Base-by-base conservation (phyloP, 2,888 invertebrate species). In the Rhamnusium bicolor region DNA sequence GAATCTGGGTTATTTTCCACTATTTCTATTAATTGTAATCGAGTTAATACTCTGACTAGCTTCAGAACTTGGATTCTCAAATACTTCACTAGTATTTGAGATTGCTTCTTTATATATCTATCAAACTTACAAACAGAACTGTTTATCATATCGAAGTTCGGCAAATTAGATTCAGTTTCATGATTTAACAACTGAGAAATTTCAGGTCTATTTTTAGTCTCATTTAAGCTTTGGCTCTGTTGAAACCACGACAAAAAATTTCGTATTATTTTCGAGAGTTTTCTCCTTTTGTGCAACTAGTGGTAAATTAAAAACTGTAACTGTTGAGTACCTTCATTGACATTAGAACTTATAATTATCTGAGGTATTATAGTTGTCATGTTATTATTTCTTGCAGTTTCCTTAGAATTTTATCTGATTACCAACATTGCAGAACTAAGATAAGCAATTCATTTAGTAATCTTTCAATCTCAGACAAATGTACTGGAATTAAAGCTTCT, bases 401-500 rank as follows among this genome's bases (percentile, higher is more conserved):
- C 75, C 8, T 66, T 47, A 6, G 73, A 73, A 65, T 77, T 70
- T 14, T 58, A 73, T 70, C 74, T 73, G 14, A 83, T 81, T 40
- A 80, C 71, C 47, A 76, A 75, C 47, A 85, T 78, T 0, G 84
- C 81, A 16, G 81, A 85, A 24, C 24, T 24, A 5, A 87, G 88
- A 81, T 87, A 88, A 71, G 82, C 83, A 1, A 85, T 51, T 85
- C 84, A 73, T 86, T 81, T 66, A 86, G 77, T n/a, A 82, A 72
- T 61, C 75, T 74, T 71, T 85, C 84, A 16, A 85, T 75, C n/a
- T 65, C 62, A 16, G 70, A 54, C 8, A 76, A 21, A 46, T 65
- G 47, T 46, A 75, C 66, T 8, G 75, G 18, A 6, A 82, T 76
- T 54, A 62, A 83, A 1, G 94, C 94, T 40, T 91, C 93, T 24